Evolutionary conservation across 2,888 invertebrate genomes (phyloP).

Genomic region (Thymelicus lineola): DNA sequence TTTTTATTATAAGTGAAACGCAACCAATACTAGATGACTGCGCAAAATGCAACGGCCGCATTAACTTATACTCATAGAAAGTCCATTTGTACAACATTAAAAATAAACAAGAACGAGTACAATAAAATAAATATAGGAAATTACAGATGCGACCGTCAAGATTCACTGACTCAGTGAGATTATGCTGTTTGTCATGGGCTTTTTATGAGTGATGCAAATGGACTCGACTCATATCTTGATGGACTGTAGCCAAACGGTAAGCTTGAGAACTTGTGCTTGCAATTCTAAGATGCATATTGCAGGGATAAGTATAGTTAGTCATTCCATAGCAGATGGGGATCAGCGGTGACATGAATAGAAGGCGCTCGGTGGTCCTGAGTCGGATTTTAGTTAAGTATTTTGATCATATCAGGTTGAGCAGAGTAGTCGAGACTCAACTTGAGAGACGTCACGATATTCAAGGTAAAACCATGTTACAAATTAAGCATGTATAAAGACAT

Average conservation of each 20-base stretch:
- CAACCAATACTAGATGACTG: too few relatives aligned
- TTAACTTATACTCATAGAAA: slow-evolving; percentile 21
- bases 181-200: slow-evolving; percentile 55
- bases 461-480: slow-evolving; percentile 3
- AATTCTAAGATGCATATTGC: slow-evolving; percentile 47
- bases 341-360: slow-evolving; percentile 30
- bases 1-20: too few relatives aligned
- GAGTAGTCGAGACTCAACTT: too few relatives aligned
- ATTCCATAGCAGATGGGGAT: slow-evolving; percentile 29
- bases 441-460: background rate
- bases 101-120: slow-evolving; percentile 28
- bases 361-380: slow-evolving; percentile 30
- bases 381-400: slow-evolving; percentile 17
- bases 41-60: background rate
- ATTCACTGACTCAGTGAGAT: slow-evolving; percentile 43
- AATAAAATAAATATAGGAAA: slow-evolving; percentile 37
- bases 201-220: slow-evolving; percentile 59
- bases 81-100: slow-evolving; percentile 33
- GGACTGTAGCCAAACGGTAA: slow-evolving; percentile 59
- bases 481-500: background rate
- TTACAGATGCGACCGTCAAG: slow-evolving; percentile 37
- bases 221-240: slow-evolving; percentile 59
- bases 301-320: slow-evolving; percentile 15
- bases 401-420: background rate
- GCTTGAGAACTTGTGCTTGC: slow-evolving; percentile 61